Evolutionary conservation across 1,140 invertebrate species (phyloP), one percentile per base, ranked within the genome.

Genomic region (Drosophila teissieri): DNA sequence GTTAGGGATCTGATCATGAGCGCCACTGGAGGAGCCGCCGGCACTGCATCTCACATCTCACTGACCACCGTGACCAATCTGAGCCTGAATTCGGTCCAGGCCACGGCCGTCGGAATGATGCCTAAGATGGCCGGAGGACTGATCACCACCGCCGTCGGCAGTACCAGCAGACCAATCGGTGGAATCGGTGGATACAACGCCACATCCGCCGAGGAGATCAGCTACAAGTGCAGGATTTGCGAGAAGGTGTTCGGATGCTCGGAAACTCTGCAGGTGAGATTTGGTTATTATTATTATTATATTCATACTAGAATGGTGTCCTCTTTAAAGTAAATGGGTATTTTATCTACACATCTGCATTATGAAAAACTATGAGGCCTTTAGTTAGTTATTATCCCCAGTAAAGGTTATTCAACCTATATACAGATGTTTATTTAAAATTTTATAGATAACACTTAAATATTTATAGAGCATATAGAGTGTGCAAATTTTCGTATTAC

Each of bases 161-260:
- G 68, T 12, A 15, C 6, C 5, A 3, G 24, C 11, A 34, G 63
- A 54, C 22, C 11, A 0, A 70, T 68, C 1, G 34, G 31, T 1
- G 27, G 8, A 1, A 17, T 24, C 4, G 4, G 24, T 24, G 24
- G 17, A 24, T 53, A 27, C 36, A 78, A 31, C 42, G n/a, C 60
- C 15, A 69, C 45, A n/a, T 49, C 48, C 22, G 51, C 75, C 1
- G 91, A 92, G 57, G 91, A 92, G 53, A 84, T 91, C 15, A 92
- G 89, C 70, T 92, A 80, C 48, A 92, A 92, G 56, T 92, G 91
- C 48, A 70, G 78, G 36, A 91, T 92, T 15, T 92, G 91, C 60
- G 91, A 92, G 45, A 92, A 92, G 56, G 85, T 92, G 45, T 92
- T 92, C 49, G 91, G 91, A n/a, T 92, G 90, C 75, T 83, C 84